Evolutionary conservation across 2,797 vertebrate genomes (phyloP), one percentile per base, ranked within the genome.

Genomic region (Lycodopsis pacificus): DNA sequence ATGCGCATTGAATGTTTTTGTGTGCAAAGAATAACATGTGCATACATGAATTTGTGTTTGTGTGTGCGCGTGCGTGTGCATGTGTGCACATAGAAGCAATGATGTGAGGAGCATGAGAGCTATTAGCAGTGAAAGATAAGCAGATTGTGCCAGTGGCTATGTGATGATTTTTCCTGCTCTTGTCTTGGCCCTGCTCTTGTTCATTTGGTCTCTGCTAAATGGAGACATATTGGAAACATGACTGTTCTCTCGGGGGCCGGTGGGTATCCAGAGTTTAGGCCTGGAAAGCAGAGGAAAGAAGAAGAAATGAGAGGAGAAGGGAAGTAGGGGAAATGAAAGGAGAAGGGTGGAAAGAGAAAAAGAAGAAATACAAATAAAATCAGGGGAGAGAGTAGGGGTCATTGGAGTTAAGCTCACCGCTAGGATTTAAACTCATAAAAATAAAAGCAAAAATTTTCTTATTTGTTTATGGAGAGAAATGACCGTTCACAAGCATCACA

Each of bases 121-220:
- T 86, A 85, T 89, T 90, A 90, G 79, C 69, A 88, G 79, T 85
- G 85, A 88, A 90, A 91, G 89, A 92, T 90, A 88, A 90, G 80
- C 85, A 83, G 78, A 86, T 76, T 81, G 84, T 89, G 84, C 87
- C 89, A 91, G 82, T 77, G 83, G 87, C 76, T 71, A 73, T 86
- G 77, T 89, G 86, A 91, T 91, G 89, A 82, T 82, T 92, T 93
- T 91, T 76, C 89, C 86, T 86, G 81, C 88, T 88, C 71, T 89
- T 86, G 79, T 88, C 85, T 89, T 88, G 82, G 88, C 79, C 71
- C 62, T 27, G 72, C 75, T 86, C 77, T 81, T 71, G 71, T 85
- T 91, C 84, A 81, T 88, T 87, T 80, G 77, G 80, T 91, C 81
- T 90, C 68, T 53, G 71, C 68, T 92, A 92, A 92, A 90, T 87